These are phyloP conservation scores for Alligator mississippiensis DNA, from an alignment of 2,113 vertebrate genomes.

Conservation along the genomic window DNA sequence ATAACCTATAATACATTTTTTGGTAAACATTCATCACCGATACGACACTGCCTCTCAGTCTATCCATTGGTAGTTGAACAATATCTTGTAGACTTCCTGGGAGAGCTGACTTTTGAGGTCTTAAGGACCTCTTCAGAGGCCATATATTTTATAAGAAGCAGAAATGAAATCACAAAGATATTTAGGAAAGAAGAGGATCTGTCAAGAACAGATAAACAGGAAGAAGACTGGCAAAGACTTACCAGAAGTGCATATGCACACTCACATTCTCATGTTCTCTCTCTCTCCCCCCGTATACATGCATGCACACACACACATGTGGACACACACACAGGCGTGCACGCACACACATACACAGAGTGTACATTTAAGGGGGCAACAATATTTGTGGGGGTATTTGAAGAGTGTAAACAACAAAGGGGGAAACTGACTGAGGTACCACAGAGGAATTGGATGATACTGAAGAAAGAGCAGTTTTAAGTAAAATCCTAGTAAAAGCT, in stretches of 20 bases:
- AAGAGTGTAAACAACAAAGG: conserved; percentile 7
- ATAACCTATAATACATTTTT: background rate
- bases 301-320: no score
- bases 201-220: background rate
- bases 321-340: no score
- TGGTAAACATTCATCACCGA: background rate
- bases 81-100: background rate
- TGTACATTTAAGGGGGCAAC: background rate
- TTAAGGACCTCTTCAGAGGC: background rate
- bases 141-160: background rate
- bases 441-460: conserved; percentile 26
- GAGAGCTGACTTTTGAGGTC: background rate
- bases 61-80: background rate
- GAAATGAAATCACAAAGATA: background rate
- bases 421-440: background rate
- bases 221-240: no score
- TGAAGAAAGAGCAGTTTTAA: conserved; percentile 45
- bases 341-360: no score
- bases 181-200: background rate
- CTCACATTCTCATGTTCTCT: no score
- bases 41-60: background rate
- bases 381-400: background rate
- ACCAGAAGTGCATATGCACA: no score
- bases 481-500: conserved; percentile 42
- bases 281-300: no score